Evolutionary conservation across 2,888 invertebrate species (phyloP), one percentile per base, ranked within the genome.

Genomic region (Sussaba pulchella): DNA sequence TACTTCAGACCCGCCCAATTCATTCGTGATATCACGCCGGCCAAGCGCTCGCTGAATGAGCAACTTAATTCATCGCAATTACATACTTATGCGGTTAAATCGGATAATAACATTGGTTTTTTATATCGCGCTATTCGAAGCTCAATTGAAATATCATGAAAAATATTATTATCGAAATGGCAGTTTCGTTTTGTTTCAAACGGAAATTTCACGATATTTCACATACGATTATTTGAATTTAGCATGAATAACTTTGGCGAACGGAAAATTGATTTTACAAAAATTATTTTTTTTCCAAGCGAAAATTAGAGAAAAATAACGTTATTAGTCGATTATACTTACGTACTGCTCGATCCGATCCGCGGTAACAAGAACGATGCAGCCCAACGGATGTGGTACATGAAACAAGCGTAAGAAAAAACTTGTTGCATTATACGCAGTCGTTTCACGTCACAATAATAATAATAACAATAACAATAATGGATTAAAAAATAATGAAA

Each of bases 401-500:
- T 90, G 89, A 86, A 90, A 90, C 89, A 89, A 84, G 45, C 67
- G 69, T 17, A 47, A 24, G 67, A 69, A 54, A 73, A 69, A 54
- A 69, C 52, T 69, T 70, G 63, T 66, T 24, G 26, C 47, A 79
- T 71, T 71, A 66, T 64, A 39, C 64, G 24, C 39, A 47, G 57
- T 54, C 19, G 43, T 43, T 77, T 47, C 69, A 52, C 61, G 52
- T 17, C 47, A 47, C 41, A 26, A 43, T n/a, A 57, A 73, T 64
- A 70, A 78, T 57, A 43, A 52, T 52, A 26, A n/a, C n/a, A 31
- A 57, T 1, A 24, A 63, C n/a, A 39, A 67, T 6, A 41, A 47
- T 31, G 31, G 4, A 19, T 36, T n/a, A 72, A 21, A 6, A 31
- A 31, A 31, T 2, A 31, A 31, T 31, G 6, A 31, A 31, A 31